Evolutionary conservation across 64 coral and sea anemone species (phyloP).

Genomic region (Stylophora pistillata): DNA sequence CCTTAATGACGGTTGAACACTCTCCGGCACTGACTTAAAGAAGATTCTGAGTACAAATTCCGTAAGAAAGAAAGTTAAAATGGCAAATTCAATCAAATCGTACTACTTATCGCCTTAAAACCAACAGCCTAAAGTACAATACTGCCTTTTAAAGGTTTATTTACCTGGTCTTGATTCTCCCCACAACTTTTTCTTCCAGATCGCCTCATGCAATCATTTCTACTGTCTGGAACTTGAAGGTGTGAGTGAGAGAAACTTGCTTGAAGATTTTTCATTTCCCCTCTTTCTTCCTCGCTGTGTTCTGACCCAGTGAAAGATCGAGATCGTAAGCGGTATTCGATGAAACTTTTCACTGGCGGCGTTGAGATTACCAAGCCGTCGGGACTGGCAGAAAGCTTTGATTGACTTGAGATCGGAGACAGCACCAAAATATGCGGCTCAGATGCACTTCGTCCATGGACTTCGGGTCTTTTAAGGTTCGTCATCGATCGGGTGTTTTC

Average conservation of each 20-base stretch:
- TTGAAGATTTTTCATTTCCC: neutral
- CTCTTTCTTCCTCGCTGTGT: neutral
- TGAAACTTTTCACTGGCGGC: constrained; percentile 4
- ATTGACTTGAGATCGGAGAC: neutral
- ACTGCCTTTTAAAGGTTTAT: neutral
- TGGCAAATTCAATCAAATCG: neutral
- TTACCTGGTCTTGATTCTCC: neutral
- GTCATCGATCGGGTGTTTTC: neutral
- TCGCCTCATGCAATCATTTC: neutral
- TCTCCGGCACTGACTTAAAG: too few species aligned
- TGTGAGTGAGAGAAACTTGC: neutral
- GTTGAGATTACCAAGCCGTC: constrained; percentile 19
- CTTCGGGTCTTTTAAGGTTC: constrained; percentile 21
- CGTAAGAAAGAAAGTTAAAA: neutral
- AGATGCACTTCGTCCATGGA: constrained; percentile 29
- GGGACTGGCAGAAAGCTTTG: constrained; percentile 2
- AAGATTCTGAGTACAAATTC: too few species aligned
- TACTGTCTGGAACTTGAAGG: constrained; percentile 9
- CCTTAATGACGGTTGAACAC: too few species aligned
- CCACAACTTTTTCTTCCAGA: neutral
- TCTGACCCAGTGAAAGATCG: constrained; percentile 16
- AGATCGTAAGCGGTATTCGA: constrained; percentile 17
- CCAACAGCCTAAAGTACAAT: neutral
- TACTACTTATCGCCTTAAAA: too few species aligned
- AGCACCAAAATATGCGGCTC: constrained; percentile 5